Conservation (phyloP, 2,113 vertebrate genomes). For the Oryzias curvinotus region DNA sequence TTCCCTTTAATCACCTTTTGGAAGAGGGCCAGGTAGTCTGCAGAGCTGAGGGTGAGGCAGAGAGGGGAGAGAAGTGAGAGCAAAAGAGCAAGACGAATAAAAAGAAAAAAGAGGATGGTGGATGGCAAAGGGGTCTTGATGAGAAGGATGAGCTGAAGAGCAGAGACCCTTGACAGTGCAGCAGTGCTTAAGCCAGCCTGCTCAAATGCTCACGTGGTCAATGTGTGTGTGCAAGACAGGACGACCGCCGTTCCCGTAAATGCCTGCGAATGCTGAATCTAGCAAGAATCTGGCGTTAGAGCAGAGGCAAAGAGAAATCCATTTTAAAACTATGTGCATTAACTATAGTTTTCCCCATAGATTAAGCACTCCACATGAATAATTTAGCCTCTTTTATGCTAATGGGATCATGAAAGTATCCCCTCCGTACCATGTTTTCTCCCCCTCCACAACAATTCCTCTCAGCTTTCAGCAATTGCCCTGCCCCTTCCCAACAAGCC, state of each 20-base stretch:
- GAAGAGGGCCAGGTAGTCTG: slow-evolving; percentile 95
- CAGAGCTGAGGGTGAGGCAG: slow-evolving; percentile 74
- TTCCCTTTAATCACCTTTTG: slow-evolving; percentile 99
- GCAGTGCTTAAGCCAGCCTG: slow-evolving; percentile 67
- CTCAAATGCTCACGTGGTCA: slow-evolving; percentile 8
- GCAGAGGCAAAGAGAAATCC: slow-evolving; percentile 93
- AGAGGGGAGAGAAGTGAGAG: slow-evolving; percentile 39
- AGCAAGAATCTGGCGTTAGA: slow-evolving; percentile 96
- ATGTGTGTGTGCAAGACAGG: slow-evolving; percentile 38
- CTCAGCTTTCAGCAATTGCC: slow-evolving; percentile 95
- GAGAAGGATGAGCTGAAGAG: slow-evolving; percentile 75
- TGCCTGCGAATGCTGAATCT: slow-evolving; percentile 93
- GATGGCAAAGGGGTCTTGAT: slow-evolving; percentile 4
- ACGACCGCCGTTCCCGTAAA: slow-evolving; percentile 93
- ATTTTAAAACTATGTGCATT: slow-evolving; percentile 99
- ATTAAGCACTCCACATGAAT: slow-evolving; percentile 98
- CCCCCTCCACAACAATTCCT: slow-evolving; percentile 84
- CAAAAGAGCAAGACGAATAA: slow-evolving; percentile 52
- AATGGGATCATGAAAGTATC: slow-evolving; percentile 99
- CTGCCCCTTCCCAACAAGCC: slow-evolving; percentile 87
- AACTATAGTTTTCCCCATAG: slow-evolving; percentile 99
- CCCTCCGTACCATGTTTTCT: slow-evolving; percentile 82
- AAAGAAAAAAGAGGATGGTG: slow-evolving; percentile 33
- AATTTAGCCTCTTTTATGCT: slow-evolving; percentile 99
- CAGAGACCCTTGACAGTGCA: slow-evolving; percentile 73